Conservation (phyloP, 1,140 invertebrate genomes). For the Micrasema longulum region DNA sequence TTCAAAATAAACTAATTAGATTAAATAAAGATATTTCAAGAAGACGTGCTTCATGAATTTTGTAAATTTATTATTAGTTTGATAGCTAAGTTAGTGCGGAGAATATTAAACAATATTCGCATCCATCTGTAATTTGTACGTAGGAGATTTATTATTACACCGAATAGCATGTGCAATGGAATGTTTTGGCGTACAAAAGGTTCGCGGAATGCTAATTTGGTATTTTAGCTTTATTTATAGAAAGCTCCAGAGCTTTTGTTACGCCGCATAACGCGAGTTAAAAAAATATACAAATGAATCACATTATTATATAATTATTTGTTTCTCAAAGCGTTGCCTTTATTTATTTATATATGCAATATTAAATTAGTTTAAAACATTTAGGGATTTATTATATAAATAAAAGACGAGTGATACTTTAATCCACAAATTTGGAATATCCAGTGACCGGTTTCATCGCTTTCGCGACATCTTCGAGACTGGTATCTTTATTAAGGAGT, state of each 20-base stretch:
- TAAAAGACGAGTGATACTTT: too few species aligned
- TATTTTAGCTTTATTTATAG: slow-evolving; percentile 23
- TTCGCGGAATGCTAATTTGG: slow-evolving; percentile 15
- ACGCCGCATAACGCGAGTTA: slow-evolving; percentile 1
- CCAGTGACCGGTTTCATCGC: too few species aligned
- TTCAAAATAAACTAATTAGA: too few species aligned
- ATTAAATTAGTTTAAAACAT: background rate
- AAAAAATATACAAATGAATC: background rate
- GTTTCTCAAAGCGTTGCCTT: background rate
- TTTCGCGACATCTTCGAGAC: too few species aligned
- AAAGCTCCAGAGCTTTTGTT: slow-evolving; percentile 12
- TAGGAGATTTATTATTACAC: background rate
- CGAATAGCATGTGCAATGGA: background rate
- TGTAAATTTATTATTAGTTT: too few species aligned
- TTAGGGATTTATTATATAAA: background rate
- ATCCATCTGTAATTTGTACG: background rate
- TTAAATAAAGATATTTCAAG: too few species aligned
- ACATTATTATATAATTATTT: background rate
- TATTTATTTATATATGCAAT: background rate
- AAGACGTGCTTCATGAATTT: too few species aligned
- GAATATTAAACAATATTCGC: too few species aligned
- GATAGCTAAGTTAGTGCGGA: too few species aligned
- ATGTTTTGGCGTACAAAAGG: slow-evolving; percentile 13
- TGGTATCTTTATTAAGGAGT: too few species aligned
- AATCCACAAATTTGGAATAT: too few species aligned